A percentile compares a stretch with the other conserved stretches of the same genome.
Evolutionary conservation across 2,888 invertebrate genomes (phyloP).

Genomic region (Philonicus albiceps): DNA sequence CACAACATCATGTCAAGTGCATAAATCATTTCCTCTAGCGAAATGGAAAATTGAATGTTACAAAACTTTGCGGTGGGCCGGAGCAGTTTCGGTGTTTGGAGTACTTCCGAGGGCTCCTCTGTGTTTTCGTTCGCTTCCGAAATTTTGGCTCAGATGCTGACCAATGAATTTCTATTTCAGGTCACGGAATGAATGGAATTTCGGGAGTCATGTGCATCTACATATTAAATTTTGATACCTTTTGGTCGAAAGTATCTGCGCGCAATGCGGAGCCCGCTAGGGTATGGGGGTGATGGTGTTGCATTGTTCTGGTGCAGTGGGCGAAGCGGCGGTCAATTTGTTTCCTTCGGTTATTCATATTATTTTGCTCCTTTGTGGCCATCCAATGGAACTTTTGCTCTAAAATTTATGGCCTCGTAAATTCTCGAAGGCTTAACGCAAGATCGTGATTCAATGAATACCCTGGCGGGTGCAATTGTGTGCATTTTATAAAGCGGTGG

Average conservation of each 20-base stretch:
- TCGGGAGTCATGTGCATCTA: background rate
- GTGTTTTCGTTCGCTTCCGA: background rate
- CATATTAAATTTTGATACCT: slow-evolving; percentile 23
- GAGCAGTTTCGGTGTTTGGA: background rate
- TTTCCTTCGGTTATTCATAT: background rate
- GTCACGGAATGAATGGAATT: slow-evolving; percentile 8
- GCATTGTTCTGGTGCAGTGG: background rate
- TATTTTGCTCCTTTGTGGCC: background rate
- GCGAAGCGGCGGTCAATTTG: background rate
- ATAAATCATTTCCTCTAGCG: slow-evolving; percentile 12
- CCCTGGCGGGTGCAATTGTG: background rate
- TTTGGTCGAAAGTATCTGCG: background rate
- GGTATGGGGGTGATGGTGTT: background rate
- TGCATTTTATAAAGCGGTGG: background rate
- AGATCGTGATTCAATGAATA: slow-evolving; percentile 2
- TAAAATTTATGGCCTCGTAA: slow-evolving; percentile 6
- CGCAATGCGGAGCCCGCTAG: background rate
- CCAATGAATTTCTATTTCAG: slow-evolving; percentile 22
- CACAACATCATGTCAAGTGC: slow-evolving; percentile 21
- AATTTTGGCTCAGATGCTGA: background rate
- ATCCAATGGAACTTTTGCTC: background rate
- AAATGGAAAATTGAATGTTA: slow-evolving; percentile 29
- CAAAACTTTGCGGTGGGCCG: background rate
- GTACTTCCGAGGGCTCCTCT: background rate
- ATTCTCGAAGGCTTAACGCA: background rate